These are phyloP conservation scores for Drosophila melanogaster DNA, from an alignment of 1,140 invertebrate genomes.

Conservation along the genomic window Release_6_plus_ISO1_MT NT_033779.5:16718501-16719000, in stretches of 20 bases:
- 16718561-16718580: conserved; percentile 80
- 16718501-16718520: conserved; percentile 35
- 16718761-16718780: conserved; percentile 40
- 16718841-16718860: conserved; percentile 8
- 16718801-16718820: conserved; percentile 48
- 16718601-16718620: conserved; percentile 19
- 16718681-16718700: conserved; percentile 57
- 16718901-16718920: background rate
- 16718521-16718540: background rate
- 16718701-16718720: conserved; percentile 42
- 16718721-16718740: conserved; percentile 58
- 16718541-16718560: conserved; percentile 45
- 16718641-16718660: conserved; percentile 50
- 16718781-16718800: conserved; percentile 45
- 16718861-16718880: conserved; percentile 6
- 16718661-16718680: conserved; percentile 72
- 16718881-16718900: conserved; percentile 1
- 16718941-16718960: too few species aligned
- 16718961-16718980: too few species aligned
- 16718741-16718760: conserved; percentile 52
- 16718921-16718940: background rate
- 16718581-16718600: conserved; percentile 77
- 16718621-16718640: background rate
- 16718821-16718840: conserved; percentile 45
- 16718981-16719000: too few species aligned